Conservation (phyloP, 2,888 invertebrate species). For the Nyleta sp. region DNA sequence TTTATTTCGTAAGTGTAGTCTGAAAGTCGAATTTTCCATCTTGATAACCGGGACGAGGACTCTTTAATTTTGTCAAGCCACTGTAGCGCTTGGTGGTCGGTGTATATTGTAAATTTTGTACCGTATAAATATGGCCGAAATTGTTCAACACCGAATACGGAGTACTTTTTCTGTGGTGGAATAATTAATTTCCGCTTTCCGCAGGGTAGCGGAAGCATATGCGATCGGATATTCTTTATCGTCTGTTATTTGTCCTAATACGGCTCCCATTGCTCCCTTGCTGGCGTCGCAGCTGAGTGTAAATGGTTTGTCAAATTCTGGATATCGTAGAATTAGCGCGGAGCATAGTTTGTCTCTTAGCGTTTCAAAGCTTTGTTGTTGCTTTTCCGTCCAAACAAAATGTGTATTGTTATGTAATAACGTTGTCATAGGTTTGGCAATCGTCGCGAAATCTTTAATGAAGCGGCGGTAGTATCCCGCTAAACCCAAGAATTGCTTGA, state of each 20-base stretch:
- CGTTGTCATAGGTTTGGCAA: conserved; percentile 27
- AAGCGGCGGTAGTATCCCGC: conserved; percentile 13
- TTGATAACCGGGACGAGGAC: not conserved
- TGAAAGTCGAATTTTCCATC: not conserved
- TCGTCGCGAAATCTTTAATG: conserved; percentile 21
- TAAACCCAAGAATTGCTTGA: conserved; percentile 4
- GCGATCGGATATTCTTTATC: not conserved
- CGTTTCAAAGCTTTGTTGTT: conserved; percentile 2
- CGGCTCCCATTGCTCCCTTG: not conserved
- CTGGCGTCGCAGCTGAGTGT: not conserved
- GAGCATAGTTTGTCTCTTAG: not conserved
- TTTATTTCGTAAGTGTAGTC: conserved; percentile 8
- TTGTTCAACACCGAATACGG: not conserved
- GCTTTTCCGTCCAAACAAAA: not conserved
- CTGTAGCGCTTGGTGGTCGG: conserved; percentile 1
- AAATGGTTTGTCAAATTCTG: not conserved
- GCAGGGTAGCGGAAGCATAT: not conserved
- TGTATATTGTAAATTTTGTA: not conserved
- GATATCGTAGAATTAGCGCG: not conserved
- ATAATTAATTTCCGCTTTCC: not conserved
- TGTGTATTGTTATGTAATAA: not conserved
- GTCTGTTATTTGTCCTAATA: not conserved
- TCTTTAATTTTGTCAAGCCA: not conserved
- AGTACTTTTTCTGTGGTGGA: conserved; percentile 8
- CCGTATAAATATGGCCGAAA: not conserved